Evolutionary conservation across 2,797 vertebrate species (phyloP).

Genomic region (Eurystomus glaucurus): DNA sequence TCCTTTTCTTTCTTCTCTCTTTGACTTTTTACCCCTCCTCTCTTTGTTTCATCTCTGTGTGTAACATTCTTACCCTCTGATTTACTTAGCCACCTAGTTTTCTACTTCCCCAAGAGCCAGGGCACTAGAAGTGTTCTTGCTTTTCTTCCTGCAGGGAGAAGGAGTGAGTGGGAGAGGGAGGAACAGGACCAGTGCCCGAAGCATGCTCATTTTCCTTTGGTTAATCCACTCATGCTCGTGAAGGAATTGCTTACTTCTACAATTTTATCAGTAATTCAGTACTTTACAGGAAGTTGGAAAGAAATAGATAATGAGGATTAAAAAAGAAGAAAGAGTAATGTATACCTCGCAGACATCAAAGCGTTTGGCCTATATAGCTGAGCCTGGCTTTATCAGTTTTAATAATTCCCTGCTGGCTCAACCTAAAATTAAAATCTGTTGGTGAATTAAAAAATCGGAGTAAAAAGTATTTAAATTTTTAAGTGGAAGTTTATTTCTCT

Average conservation of each 20-base stretch:
- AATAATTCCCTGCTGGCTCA: constrained; percentile 73
- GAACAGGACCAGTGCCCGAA: not conserved
- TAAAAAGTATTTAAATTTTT: constrained; percentile 60
- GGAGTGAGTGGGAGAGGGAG: not conserved
- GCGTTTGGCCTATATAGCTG: constrained; percentile 71
- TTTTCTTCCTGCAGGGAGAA: not conserved
- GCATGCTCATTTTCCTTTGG: not conserved
- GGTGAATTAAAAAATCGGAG: constrained; percentile 42
- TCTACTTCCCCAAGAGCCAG: not conserved
- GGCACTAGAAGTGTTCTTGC: not conserved
- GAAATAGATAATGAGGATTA: constrained; percentile 72
- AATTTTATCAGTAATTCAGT: constrained; percentile 55
- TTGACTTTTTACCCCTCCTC: not conserved
- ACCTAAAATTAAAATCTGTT: constrained; percentile 73
- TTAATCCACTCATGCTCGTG: not conserved
- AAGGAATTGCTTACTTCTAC: constrained; percentile 56
- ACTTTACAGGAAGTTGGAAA: constrained; percentile 62
- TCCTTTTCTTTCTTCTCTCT: not conserved
- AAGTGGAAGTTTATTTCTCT: constrained; percentile 55
- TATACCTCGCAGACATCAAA: constrained; percentile 68
- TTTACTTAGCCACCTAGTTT: not conserved
- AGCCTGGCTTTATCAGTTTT: constrained; percentile 69
- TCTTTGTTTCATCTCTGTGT: not conserved
- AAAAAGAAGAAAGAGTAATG: constrained; percentile 64
- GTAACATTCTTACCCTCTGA: not conserved